Evolutionary conservation across 2,888 invertebrate genomes (phyloP), one percentile per base, ranked within the genome.

Genomic region (Hololepta plana): DNA sequence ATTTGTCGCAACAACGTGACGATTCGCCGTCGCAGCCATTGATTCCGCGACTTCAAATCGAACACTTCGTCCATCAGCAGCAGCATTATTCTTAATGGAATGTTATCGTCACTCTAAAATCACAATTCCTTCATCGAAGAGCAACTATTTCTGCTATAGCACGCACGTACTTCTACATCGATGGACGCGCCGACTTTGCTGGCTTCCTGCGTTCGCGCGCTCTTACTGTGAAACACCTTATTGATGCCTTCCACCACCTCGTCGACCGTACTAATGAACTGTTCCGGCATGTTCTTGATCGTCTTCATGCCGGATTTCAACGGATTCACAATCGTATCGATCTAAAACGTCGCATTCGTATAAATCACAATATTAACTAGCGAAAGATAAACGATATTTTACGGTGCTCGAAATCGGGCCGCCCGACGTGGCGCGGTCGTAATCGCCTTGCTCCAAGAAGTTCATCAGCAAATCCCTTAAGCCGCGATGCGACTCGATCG

Each of bases 231-330:
- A 41, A 81, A 77, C 12, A 81, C 73, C 55, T 75, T 77, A 22
- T 74, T 75, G 36, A 82, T 64, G 29, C 80, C 80, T 43, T 75
- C 82, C 58, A 81, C 75, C 15, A 85, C 72, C 32, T 77, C 80
- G 43, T 81, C 80, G 1, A 88, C 76, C 0, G 84, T 82, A 39
- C 74, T 82, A 16, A 76, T 65, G 35, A 90, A 68, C 41, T 81
- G 81, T 46, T 90, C 88, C 1, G 90, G 88, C 64, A 87, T 79
- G 26, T 79, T 75, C 51, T 81, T 80, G 14, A 91, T 75, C 1
- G 80, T 75, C 43, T 77, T 72, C 63, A 87, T 81, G 1, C 85
- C 82, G 4, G 72, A 73, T 44, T 74, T 72, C 31, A 91, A 55
- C 1, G 90, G 85, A 44, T 56, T 57, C 5, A 57, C 57, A 24